These are phyloP conservation scores for Hydra vulgaris DNA, from an alignment of 30 jellyfish, hydroid and myxozoan genomes.

Conservation along the genomic window DNA sequence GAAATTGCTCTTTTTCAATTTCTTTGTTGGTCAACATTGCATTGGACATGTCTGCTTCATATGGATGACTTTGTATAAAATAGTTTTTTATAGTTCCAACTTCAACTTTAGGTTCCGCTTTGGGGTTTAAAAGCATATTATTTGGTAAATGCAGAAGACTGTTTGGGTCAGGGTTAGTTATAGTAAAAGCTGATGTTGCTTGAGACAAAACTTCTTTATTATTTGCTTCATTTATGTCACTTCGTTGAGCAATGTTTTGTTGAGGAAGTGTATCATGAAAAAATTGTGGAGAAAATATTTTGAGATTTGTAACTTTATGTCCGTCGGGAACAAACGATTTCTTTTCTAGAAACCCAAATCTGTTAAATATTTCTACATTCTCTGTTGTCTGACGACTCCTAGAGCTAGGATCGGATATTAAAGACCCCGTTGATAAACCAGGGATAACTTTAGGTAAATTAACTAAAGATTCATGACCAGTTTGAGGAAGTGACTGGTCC, in stretches of 20 bases:
- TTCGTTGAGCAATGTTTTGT: not conserved
- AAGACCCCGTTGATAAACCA: not conserved
- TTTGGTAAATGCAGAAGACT: too few species aligned
- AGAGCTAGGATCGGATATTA: not conserved
- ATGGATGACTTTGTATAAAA: not conserved
- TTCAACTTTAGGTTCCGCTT: not conserved
- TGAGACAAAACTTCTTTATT: not conserved
- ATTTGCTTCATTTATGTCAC: not conserved
- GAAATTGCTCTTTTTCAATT: constrained; percentile 17
- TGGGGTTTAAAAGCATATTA: not conserved
- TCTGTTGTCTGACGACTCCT: not conserved
- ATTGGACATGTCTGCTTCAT: not conserved
- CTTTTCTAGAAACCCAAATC: not conserved
- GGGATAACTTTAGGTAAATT: not conserved
- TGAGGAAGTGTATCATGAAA: not conserved
- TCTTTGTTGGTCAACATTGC: constrained; percentile 18
- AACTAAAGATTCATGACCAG: not conserved
- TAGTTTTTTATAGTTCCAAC: not conserved
- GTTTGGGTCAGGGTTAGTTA: too few species aligned
- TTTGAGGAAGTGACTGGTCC: not conserved
- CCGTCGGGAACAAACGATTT: not conserved
- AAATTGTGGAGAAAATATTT: not conserved
- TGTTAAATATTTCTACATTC: too few species aligned
- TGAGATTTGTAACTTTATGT: not conserved
- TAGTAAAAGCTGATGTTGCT: not conserved